Conservation (phyloP, 2,113 vertebrate species). For the Holacanthus passer region DNA sequence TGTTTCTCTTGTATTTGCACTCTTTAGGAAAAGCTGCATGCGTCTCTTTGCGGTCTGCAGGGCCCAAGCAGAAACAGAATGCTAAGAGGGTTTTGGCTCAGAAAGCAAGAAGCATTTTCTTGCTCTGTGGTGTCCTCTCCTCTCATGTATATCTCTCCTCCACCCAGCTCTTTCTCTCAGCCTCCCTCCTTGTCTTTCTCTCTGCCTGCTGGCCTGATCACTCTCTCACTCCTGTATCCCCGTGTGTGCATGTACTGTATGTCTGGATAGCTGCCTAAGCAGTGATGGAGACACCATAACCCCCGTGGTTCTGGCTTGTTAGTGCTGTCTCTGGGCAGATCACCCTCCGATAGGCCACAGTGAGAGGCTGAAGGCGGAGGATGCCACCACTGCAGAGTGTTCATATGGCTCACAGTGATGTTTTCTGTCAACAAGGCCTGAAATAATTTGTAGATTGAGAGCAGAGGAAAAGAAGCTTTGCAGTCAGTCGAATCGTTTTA, state of each 20-base stretch:
- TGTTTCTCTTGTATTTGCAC: not conserved
- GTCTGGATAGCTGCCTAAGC: constrained; percentile 67
- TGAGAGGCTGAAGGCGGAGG: constrained; percentile 30
- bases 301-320: constrained; percentile 62
- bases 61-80: constrained; percentile 9
- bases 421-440: constrained; percentile 5
- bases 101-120: constrained; percentile 15
- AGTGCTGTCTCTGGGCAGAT: constrained; percentile 77
- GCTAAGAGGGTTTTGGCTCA: constrained; percentile 13
- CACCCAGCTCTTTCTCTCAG: constrained; percentile 2
- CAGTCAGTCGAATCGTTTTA: not conserved
- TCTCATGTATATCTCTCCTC: constrained; percentile 1
- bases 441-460: not conserved
- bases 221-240: constrained; percentile 20
- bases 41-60: constrained; percentile 9
- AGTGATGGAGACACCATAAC: constrained; percentile 47
- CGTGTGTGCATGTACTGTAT: constrained; percentile 29
- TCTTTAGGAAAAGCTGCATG: not conserved
- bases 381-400: constrained; percentile 31
- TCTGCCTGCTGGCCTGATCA: constrained; percentile 22
- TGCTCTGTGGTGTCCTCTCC: constrained; percentile 2
- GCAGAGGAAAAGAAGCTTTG: not conserved
- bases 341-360: constrained; percentile 34
- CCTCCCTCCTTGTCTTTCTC: not conserved
- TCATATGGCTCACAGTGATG: constrained; percentile 1